phyloP scores from a whole-genome alignment of 2,797 vertebrate genomes.

The Glossophaga mutica region DNA sequence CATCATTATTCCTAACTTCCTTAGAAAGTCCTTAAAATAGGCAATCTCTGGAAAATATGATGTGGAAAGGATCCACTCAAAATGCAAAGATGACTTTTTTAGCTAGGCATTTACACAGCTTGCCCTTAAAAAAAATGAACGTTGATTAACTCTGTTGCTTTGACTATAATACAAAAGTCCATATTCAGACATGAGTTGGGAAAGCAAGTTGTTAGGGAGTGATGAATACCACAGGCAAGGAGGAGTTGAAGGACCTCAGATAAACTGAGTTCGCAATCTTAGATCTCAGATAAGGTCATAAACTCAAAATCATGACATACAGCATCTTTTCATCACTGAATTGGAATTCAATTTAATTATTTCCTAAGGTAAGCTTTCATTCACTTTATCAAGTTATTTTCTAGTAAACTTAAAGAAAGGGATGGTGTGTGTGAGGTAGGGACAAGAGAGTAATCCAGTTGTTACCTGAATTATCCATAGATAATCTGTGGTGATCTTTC shows the following conservation, averaged over 20 bases:
- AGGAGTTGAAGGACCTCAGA: accelerated
- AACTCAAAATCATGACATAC: not conserved
- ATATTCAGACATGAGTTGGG: not conserved
- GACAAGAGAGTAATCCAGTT: not conserved
- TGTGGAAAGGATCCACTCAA: not conserved
- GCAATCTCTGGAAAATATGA: not conserved
- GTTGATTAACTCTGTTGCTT: not conserved
- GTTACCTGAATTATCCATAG: not conserved
- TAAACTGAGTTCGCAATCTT: too few species aligned
- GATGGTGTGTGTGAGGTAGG: not conserved
- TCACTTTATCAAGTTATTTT: not conserved
- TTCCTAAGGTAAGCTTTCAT: not conserved
- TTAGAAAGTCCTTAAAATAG: not conserved
- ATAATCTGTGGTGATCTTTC: not conserved
- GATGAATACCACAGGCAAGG: too few species aligned
- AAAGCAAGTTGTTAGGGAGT: not conserved
- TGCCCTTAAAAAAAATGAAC: not conserved
- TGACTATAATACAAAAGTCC: not conserved
- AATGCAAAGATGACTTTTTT: not conserved
- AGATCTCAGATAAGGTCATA: not conserved
- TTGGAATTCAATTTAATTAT: not conserved
- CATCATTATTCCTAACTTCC: not conserved
- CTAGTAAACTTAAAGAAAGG: not conserved
- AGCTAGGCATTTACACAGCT: not conserved
- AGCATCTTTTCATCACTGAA: not conserved